A percentile compares a stretch with the other conserved stretches of the same genome.
Conservation (phyloP, 2,888 invertebrate species). For the Tachina fera region DNA sequence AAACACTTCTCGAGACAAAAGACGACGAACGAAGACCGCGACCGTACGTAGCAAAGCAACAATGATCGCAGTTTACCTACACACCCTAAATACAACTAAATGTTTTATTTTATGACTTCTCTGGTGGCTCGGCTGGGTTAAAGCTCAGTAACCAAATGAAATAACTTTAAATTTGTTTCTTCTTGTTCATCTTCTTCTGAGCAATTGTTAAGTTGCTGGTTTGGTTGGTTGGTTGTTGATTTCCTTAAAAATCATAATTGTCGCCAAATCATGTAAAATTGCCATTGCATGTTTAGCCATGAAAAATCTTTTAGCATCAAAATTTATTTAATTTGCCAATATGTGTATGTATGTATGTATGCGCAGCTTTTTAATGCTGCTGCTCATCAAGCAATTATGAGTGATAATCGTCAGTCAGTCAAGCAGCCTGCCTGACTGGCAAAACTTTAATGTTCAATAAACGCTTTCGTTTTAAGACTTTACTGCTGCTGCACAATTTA, state of each 20-base stretch:
- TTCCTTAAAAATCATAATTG: slow-evolving; percentile 64
- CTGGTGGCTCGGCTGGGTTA: slow-evolving; percentile 69
- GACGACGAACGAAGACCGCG: background rate
- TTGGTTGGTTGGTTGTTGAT: slow-evolving; percentile 25
- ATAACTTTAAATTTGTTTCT: slow-evolving; percentile 48
- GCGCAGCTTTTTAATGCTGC: slow-evolving; percentile 49
- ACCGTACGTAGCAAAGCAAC: slow-evolving; percentile 13
- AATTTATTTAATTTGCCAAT: slow-evolving; percentile 67
- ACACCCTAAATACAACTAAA: slow-evolving; percentile 70
- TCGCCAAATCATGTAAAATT: slow-evolving; percentile 69
- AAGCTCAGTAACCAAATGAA: slow-evolving; percentile 68
- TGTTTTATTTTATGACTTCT: slow-evolving; percentile 71
- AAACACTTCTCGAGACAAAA: slow-evolving; percentile 21
- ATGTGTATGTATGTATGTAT: background rate
- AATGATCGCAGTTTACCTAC: slow-evolving; percentile 50
- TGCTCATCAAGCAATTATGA: slow-evolving; percentile 71
- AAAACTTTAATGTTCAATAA: slow-evolving; percentile 54
- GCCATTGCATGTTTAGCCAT: slow-evolving; percentile 63
- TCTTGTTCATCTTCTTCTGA: background rate
- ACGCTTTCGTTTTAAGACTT: slow-evolving; percentile 57
- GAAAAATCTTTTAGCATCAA: slow-evolving; percentile 57
- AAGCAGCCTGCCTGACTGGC: background rate
- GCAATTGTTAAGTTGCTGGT: slow-evolving; percentile 15
- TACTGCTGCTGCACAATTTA: slow-evolving; percentile 78
- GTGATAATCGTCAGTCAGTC: slow-evolving; percentile 65